Percentiles rank a stretch among this genome's conserved stretches.
Conservation (phyloP, 2,888 invertebrate species). For the Odontomyia ornata region DNA sequence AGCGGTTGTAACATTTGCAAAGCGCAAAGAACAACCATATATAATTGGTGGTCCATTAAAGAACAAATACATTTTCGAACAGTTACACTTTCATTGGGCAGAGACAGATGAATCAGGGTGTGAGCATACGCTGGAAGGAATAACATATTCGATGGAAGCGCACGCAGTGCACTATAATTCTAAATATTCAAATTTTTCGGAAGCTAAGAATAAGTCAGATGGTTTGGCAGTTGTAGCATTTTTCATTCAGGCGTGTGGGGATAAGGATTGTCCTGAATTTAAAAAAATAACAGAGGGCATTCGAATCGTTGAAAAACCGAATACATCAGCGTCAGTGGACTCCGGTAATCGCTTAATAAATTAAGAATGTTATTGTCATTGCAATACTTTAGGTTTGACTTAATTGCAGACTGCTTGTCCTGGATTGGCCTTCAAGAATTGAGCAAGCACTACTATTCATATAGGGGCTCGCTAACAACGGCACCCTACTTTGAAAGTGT, state of each 20-base stretch:
- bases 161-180: constrained; percentile 82
- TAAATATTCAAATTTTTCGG: constrained; percentile 72
- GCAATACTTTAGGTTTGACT: constrained; percentile 34
- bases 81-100: constrained; percentile 85
- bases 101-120: constrained; percentile 79
- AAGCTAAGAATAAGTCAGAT: constrained; percentile 74
- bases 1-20: constrained; percentile 71
- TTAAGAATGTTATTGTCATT: constrained; percentile 29
- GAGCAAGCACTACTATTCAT: constrained; percentile 76
- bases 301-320: constrained; percentile 61
- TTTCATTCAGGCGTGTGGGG: constrained; percentile 70
- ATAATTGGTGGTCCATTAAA: constrained; percentile 72
- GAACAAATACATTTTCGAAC: constrained; percentile 76
- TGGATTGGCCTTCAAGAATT: constrained; percentile 76
- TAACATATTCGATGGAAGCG: constrained; percentile 78
- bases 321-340: constrained; percentile 62
- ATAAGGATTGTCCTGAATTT: constrained; percentile 69
- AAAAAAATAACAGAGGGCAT: constrained; percentile 69
- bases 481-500: constrained; percentile 78
- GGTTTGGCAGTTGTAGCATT: constrained; percentile 78
- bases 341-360: constrained; percentile 56
- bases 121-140: constrained; percentile 80
- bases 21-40: constrained; percentile 68
- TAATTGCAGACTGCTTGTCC: constrained; percentile 69
- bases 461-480: constrained; percentile 77